phyloP scores from a whole-genome alignment of 2,113 vertebrate genomes.

The Lampris megalopsis region DNA sequence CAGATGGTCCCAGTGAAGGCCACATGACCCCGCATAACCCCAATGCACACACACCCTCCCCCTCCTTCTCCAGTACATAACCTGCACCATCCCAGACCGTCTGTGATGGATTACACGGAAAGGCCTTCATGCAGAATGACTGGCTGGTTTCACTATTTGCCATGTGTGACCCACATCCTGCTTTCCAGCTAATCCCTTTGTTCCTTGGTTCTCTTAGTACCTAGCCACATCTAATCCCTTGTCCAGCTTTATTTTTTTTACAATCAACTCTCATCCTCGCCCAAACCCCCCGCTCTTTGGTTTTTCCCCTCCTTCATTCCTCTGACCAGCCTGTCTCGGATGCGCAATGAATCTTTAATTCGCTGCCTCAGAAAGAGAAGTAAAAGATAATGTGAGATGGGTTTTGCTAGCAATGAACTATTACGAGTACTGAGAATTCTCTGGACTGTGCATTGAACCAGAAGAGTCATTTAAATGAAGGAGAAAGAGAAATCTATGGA shows the following conservation, averaged over 20 bases:
- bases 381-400: neutral
- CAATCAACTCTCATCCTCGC: constrained; percentile 60
- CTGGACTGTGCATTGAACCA: neutral
- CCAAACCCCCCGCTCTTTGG: constrained; percentile 35
- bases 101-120: constrained; percentile 53
- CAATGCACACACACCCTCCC: constrained; percentile 2
- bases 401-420: neutral
- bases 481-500: neutral
- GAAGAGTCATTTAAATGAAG: neutral
- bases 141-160: constrained; percentile 68
- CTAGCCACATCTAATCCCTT: constrained; percentile 74
- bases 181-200: constrained; percentile 75
- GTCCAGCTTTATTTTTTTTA: constrained; percentile 67
- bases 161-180: constrained; percentile 77
- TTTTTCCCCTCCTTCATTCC: constrained; percentile 51
- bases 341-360: constrained; percentile 28
- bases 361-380: neutral
- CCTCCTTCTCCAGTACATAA: neutral
- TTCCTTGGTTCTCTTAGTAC: constrained; percentile 69
- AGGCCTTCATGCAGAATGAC: constrained; percentile 49
- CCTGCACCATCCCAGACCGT: constrained; percentile 26
- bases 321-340: constrained; percentile 35
- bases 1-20: constrained; percentile 35
- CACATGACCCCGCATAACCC: constrained; percentile 11
- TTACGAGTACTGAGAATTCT: neutral